A percentile compares a stretch with the other conserved stretches of the same genome.
Conservation (phyloP, 2,797 vertebrate species). For the Mormyrus proboscirostris region DNA sequence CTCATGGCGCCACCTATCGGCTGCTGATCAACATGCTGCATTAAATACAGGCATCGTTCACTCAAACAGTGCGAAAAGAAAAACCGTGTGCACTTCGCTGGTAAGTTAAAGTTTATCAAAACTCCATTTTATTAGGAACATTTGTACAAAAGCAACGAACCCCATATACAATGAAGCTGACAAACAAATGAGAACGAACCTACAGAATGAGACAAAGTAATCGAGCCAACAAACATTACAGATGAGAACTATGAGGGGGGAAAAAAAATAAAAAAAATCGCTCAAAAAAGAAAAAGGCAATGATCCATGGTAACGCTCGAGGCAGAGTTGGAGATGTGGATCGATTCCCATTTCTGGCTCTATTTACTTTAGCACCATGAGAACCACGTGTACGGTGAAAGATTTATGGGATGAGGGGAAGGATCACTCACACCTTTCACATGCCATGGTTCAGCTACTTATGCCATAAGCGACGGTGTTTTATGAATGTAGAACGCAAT, state of each 20-base stretch:
- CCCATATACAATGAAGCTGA: not conserved
- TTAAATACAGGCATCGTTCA: not conserved
- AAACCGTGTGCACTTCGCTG: not conserved
- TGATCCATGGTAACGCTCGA: conserved; percentile 26
- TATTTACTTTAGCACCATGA: not conserved
- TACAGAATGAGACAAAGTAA: not conserved
- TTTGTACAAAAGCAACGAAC: conserved; percentile 41
- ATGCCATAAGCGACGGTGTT: not conserved
- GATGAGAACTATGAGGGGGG: not conserved
- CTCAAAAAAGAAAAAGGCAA: not conserved
- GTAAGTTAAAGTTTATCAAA: not conserved
- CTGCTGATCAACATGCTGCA: not conserved
- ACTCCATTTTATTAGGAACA: conserved; percentile 60
- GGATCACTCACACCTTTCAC: not conserved
- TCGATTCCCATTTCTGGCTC: not conserved
- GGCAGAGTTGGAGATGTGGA: not conserved
- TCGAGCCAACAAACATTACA: not conserved
- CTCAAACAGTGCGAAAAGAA: not conserved
- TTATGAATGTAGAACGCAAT: not conserved
- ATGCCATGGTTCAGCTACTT: not conserved
- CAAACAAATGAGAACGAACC: not conserved
- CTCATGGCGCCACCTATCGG: conserved; percentile 51
- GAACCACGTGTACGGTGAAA: not conserved
- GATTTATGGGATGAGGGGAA: not conserved
- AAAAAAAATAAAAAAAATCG: not conserved